A percentile compares a stretch with the other conserved stretches of the same genome.
Conservation (phyloP, 2,888 invertebrate genomes). For the Lampropteryx suffumata region DNA sequence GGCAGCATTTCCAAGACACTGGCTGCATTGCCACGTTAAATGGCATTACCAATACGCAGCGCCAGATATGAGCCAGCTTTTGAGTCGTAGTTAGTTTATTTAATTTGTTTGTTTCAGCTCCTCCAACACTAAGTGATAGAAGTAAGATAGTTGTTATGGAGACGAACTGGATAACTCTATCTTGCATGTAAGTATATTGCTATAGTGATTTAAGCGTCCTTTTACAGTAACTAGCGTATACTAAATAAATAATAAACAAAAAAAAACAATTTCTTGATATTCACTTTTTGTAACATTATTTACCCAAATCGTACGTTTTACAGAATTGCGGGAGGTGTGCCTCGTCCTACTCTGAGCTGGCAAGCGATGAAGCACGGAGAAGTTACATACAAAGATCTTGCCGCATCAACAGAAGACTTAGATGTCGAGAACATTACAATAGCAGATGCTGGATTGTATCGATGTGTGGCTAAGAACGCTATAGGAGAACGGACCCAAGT, state of each 20-base stretch:
- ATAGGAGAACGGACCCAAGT: neutral
- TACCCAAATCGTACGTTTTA: neutral
- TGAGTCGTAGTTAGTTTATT: too few relatives aligned
- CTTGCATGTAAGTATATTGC: conserved; percentile 12
- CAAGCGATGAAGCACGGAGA: neutral
- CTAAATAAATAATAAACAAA: too few relatives aligned
- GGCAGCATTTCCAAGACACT: too few relatives aligned
- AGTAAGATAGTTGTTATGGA: conserved; percentile 4
- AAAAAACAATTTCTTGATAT: too few relatives aligned
- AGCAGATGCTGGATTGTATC: conserved; percentile 14
- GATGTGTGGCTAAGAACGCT: conserved; percentile 9
- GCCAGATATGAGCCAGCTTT: too few relatives aligned
- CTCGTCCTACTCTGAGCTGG: conserved; percentile 13
- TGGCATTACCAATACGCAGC: too few relatives aligned
- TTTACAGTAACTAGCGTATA: too few relatives aligned
- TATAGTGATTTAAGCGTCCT: too few relatives aligned
- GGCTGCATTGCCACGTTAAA: too few relatives aligned
- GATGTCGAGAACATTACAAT: neutral
- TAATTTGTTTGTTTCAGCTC: conserved; percentile 3
- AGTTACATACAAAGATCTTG: neutral
- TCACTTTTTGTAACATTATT: too few relatives aligned
- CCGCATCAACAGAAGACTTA: conserved; percentile 8
- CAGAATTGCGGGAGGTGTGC: conserved; percentile 13
- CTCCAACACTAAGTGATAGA: neutral
- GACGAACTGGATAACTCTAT: neutral